Conservation (phyloP, 1,140 invertebrate species). For the Cotesia typhae region DNA sequence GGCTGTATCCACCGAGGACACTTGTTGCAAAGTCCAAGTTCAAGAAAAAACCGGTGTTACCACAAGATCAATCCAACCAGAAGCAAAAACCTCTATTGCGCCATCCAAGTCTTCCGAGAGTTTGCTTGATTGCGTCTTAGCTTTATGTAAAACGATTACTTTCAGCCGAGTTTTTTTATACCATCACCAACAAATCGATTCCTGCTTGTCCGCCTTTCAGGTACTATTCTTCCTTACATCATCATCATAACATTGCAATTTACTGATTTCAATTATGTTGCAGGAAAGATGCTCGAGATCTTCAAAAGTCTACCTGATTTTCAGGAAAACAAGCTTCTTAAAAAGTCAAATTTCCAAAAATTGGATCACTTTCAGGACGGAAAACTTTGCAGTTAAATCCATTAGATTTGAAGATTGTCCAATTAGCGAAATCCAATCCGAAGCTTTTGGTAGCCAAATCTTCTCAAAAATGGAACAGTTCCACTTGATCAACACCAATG, state of each 20-base stretch:
- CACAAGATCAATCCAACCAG: not conserved
- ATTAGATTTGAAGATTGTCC: slow-evolving; percentile 26
- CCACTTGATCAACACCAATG: not conserved
- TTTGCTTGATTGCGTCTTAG: slow-evolving; percentile 13
- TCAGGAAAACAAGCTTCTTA: slow-evolving; percentile 26
- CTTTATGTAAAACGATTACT: slow-evolving; percentile 20
- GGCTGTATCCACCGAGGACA: not conserved
- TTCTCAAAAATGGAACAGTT: slow-evolving; percentile 7
- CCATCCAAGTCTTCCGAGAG: not conserved
- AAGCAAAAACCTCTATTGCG: not conserved
- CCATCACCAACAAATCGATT: slow-evolving; percentile 17
- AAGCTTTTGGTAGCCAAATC: slow-evolving; percentile 14
- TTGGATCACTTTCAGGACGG: slow-evolving; percentile 21
- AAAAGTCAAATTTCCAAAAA: slow-evolving; percentile 7
- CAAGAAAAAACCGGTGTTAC: not conserved
- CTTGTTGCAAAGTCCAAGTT: not conserved
- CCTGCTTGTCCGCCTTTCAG: slow-evolving; percentile 22
- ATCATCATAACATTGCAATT: not conserved
- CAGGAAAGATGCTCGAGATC: slow-evolving; percentile 19
- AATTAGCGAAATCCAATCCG: slow-evolving; percentile 4
- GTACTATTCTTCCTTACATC: not conserved
- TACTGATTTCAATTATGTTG: not conserved
- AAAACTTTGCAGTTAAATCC: not conserved
- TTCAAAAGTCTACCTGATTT: not conserved
- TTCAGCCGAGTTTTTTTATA: slow-evolving; percentile 25